Percentiles rank a stretch among this genome's conserved stretches.
Conservation (phyloP, 2,113 vertebrate species). For the Sorex araneus region DNA sequence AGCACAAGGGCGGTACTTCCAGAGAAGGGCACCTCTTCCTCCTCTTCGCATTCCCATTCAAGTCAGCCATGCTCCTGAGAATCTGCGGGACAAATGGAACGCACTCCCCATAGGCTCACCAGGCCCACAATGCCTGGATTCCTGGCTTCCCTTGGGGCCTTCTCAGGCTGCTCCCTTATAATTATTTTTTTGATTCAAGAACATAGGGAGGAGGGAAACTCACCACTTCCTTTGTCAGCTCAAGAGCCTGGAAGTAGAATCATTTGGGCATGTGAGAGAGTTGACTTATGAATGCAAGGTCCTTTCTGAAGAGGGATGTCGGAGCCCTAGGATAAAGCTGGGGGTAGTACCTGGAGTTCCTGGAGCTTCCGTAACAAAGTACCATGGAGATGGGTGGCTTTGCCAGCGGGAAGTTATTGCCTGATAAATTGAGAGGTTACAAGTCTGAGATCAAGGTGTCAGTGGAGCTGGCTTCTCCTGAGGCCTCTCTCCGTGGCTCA, state of each 20-base stretch:
- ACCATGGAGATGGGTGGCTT: neutral
- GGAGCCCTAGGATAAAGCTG: neutral
- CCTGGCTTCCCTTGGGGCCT: neutral
- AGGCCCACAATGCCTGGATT: neutral
- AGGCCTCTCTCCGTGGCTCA: neutral
- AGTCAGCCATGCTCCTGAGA: neutral
- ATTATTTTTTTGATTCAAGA: neutral
- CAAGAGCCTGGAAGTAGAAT: neutral
- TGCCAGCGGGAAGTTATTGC: no score
- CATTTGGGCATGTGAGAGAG: neutral
- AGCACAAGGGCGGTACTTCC: neutral
- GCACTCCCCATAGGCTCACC: neutral
- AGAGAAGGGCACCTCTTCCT: neutral
- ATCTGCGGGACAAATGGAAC: neutral
- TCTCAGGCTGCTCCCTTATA: neutral
- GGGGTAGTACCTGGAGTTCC: rapidly evolving
- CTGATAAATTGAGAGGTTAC: neutral
- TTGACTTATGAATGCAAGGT: neutral
- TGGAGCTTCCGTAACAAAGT: neutral
- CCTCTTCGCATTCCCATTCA: neutral
- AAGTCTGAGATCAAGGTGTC: neutral
- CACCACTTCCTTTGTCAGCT: neutral
- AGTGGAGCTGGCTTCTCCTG: neutral
- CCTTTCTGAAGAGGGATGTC: rapidly evolving
- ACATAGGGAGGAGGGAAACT: neutral